Conservation (phyloP, 1,140 invertebrate genomes). For the Bactericera cockerelli region DNA sequence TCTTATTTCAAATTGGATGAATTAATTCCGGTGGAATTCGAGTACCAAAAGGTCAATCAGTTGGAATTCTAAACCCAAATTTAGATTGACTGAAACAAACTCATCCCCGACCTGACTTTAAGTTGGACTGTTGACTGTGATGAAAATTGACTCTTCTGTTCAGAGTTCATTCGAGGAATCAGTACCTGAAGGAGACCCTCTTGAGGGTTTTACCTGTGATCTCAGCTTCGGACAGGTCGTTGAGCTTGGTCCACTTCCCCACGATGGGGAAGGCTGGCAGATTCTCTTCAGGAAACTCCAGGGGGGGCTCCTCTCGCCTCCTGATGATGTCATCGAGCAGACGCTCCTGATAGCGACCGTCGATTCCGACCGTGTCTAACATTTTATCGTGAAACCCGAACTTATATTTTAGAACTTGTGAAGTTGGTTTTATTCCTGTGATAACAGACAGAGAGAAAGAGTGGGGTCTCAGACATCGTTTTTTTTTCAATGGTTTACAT, state of each 20-base stretch:
- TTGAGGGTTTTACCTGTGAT: neutral
- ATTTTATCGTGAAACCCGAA: conserved; percentile 35
- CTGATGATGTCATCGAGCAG: conserved; percentile 19
- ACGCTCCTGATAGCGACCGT: conserved; percentile 27
- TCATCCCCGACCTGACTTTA: no score
- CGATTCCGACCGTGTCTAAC: conserved; percentile 37
- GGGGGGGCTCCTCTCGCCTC: conserved; percentile 9
- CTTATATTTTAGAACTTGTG: conserved; percentile 10
- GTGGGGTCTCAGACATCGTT: no score
- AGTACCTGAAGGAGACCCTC: neutral
- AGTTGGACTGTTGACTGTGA: no score
- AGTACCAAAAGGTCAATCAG: no score
- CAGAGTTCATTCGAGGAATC: no score
- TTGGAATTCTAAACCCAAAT: no score
- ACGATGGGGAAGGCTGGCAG: neutral
- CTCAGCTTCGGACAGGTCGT: neutral
- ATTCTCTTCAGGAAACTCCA: neutral
- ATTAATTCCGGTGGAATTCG: no score
- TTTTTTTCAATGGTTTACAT: no score
- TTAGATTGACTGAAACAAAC: no score
- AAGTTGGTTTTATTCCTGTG: conserved; percentile 5
- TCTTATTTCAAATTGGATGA: no score
- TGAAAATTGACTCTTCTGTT: no score
- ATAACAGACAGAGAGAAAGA: no score
- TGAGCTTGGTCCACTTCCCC: neutral